Percentiles rank a stretch among this genome's conserved stretches.
These are phyloP conservation scores for Drepana falcataria DNA, from an alignment of 2,888 invertebrate genomes.

Conservation along the genomic window DNA sequence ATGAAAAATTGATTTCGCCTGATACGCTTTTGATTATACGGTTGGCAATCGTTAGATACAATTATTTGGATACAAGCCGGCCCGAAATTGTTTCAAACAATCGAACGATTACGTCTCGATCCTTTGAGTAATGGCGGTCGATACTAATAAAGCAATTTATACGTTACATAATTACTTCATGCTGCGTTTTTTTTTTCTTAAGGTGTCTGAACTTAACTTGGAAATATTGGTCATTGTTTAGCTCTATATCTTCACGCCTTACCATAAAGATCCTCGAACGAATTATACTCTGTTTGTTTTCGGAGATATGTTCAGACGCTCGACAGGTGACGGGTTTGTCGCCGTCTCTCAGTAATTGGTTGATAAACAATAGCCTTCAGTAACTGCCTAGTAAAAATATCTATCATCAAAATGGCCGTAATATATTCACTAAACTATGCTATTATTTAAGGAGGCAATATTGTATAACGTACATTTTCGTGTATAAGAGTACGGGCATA, in stretches of 20 bases:
- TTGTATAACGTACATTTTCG: slow-evolving; percentile 20
- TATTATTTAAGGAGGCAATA: background rate
- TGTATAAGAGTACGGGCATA: slow-evolving; percentile 42
- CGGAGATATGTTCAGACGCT: too few relatives aligned
- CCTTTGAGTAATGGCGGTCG: slow-evolving; percentile 15
- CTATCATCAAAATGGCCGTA: too few relatives aligned
- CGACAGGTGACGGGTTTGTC: too few relatives aligned
- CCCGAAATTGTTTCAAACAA: slow-evolving; percentile 38
- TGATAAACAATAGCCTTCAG: too few relatives aligned
- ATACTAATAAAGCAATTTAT: slow-evolving; percentile 20
- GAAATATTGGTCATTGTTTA: too few relatives aligned
- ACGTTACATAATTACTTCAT: background rate
- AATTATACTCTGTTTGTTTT: too few relatives aligned
- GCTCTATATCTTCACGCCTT: too few relatives aligned
- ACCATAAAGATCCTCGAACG: too few relatives aligned
- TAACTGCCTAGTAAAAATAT: too few relatives aligned
- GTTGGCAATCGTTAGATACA: slow-evolving; percentile 63
- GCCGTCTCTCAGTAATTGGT: too few relatives aligned
- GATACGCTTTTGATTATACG: slow-evolving; percentile 74
- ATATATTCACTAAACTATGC: background rate
- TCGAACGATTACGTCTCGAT: slow-evolving; percentile 27
- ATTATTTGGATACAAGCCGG: slow-evolving; percentile 55
- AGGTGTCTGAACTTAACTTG: too few relatives aligned
- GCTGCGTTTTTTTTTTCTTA: too few relatives aligned
- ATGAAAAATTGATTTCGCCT: slow-evolving; percentile 75